Percentiles rank a stretch among this genome's conserved stretches.
Evolutionary conservation across 2,113 vertebrate genomes (phyloP).

Genomic region (Odocoileus virginianus): DNA sequence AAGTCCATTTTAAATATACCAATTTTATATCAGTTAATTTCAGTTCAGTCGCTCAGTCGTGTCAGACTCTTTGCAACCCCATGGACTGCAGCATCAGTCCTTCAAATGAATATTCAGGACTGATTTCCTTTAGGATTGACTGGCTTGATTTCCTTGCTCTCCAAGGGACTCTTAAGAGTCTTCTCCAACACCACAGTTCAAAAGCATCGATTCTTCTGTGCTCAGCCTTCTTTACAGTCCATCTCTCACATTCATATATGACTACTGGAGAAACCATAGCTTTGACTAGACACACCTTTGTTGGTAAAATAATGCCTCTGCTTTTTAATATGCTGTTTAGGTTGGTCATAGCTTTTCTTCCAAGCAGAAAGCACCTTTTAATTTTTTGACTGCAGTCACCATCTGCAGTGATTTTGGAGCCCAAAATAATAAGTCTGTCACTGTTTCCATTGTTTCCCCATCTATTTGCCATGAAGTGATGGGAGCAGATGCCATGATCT

Average conservation of each 20-base stretch:
- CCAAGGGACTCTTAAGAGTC: not conserved
- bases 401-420: not conserved
- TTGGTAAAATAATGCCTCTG: not conserved
- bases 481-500: not conserved
- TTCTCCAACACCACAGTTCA: not conserved
- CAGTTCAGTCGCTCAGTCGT: not conserved
- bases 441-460: not conserved
- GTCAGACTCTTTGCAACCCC: not conserved
- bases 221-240: not conserved
- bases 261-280: not conserved
- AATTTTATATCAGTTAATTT: not conserved
- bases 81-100: not conserved
- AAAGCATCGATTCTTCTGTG: not conserved
- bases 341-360: not conserved
- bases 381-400: not conserved
- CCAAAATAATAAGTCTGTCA: not conserved
- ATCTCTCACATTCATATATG: not conserved
- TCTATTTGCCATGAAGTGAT: not conserved
- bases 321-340: not conserved
- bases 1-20: not conserved
- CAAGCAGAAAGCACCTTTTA: accelerated
- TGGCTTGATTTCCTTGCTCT: not conserved
- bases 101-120: not conserved
- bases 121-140: not conserved
- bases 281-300: not conserved